Evolutionary conservation across 92 coral and sea anemone species (phyloP), one percentile per base, ranked within the genome.

Genomic region (Muricea muricata): DNA sequence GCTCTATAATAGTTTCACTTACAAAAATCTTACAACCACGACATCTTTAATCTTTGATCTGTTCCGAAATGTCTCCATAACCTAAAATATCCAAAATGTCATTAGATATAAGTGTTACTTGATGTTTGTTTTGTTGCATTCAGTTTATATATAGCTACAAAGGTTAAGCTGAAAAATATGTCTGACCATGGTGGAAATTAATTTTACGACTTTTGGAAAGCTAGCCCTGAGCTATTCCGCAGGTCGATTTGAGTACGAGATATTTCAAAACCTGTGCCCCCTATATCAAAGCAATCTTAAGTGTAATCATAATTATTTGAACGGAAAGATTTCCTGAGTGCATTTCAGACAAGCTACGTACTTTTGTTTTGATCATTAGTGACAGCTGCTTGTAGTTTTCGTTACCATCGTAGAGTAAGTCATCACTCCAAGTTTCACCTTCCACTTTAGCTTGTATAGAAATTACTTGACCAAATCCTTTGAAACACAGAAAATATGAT

Each of bases 31-130:
- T 39, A 6, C 30, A 1, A 71, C 56, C 14, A 71, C 34, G 21
- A 71, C 56, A 71, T 71, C 39, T n/a, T 71, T 71, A 40, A 71
- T 71, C 34, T n/a, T 41, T 39, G 78, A 37, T 50, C 56, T 39
- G 78, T 71, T 32, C 42, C 42, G 54, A 7, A 71, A 40, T 11
- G 78, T 71, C 9, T 46, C 78, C 78, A 71, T 71, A 42, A 71
- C 23, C 78, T 71, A 25, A 52, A 52, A 18, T 17, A 4, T 23
- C 1, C 18, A 52, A 17, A 52, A 52, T 23, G 26, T 18, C 24
- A 52, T 52, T 48, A 2, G 18, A n/a, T n/a, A 7, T 8, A 48
- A 48, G 13, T 8, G 56, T 7, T n/a, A n/a, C n/a, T n/a, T n/a
- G n/a, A n/a, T n/a, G n/a, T n/a, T n/a, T n/a, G n/a, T n/a, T n/a